phyloP scores from a whole-genome alignment of 2,888 invertebrate species.

The Cephus runcator region DNA sequence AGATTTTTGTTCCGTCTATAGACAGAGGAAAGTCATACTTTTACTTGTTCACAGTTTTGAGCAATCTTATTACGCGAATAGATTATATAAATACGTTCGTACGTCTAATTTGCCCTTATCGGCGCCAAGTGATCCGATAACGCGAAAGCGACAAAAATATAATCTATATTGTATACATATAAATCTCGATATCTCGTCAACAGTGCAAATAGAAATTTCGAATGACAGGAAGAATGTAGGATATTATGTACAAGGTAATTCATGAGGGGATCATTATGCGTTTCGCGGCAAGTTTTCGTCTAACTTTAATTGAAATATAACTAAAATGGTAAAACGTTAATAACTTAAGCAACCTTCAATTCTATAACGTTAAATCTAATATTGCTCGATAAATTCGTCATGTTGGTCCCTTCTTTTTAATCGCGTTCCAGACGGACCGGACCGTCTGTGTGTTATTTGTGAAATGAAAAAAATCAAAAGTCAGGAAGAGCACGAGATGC shows the following conservation, averaged over 20 bases:
- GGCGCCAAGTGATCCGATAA: no score
- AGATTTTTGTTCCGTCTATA: background rate
- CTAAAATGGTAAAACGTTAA: background rate
- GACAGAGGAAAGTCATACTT: background rate
- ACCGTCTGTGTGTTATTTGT: background rate
- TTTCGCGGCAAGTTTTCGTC: background rate
- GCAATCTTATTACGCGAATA: background rate
- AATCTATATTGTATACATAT: constrained; percentile 1
- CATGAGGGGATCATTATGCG: background rate
- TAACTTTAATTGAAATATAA: background rate
- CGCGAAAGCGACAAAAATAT: background rate
- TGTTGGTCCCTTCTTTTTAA: background rate
- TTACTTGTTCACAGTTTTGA: background rate
- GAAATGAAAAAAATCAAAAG: background rate
- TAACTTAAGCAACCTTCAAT: constrained; percentile 1
- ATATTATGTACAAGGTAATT: background rate
- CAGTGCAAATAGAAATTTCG: background rate
- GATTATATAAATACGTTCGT: no score
- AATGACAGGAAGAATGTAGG: background rate
- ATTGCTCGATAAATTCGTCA: constrained; percentile 6
- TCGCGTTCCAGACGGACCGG: background rate
- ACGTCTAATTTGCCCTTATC: background rate
- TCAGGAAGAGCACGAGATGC: background rate
- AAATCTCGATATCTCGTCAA: background rate
- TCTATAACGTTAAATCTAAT: background rate